Conservation (phyloP, 2,113 vertebrate species). For the Notarius lentiginosus region DNA sequence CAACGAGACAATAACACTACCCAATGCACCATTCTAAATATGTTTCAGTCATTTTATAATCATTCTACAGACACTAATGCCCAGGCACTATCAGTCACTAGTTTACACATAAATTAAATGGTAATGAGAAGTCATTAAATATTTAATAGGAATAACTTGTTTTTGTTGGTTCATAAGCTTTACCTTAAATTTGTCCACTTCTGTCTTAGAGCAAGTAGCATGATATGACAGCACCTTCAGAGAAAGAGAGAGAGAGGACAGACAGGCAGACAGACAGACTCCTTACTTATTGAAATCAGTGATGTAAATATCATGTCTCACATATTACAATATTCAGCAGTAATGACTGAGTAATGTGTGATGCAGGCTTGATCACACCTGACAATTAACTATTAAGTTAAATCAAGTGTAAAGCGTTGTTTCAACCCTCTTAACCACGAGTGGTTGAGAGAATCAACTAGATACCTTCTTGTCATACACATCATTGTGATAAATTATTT, state of each 20-base stretch:
- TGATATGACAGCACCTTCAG: slow-evolving; percentile 95
- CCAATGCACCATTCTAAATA: background rate
- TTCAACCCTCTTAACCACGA: background rate
- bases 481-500: background rate
- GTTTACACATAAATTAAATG: background rate
- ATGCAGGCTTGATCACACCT: background rate
- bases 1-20: background rate
- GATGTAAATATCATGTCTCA: background rate
- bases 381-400: background rate
- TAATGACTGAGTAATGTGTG: background rate
- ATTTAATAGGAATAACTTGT: background rate
- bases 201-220: slow-evolving; percentile 96
- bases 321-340: background rate
- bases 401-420: background rate
- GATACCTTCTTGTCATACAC: background rate
- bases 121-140: background rate
- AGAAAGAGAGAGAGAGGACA: slow-evolving; percentile 23
- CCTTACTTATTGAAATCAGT: background rate
- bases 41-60: background rate
- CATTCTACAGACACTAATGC: slow-evolving; percentile 10
- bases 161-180: slow-evolving; percentile 42
- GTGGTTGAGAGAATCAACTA: background rate
- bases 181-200: slow-evolving; percentile 99
- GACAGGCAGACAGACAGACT: slow-evolving; percentile 3
- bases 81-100: slow-evolving; percentile 9